These are phyloP conservation scores for Heterotilapia buettikoferi DNA, from an alignment of 2,113 vertebrate genomes.

Conservation along the genomic window DNA sequence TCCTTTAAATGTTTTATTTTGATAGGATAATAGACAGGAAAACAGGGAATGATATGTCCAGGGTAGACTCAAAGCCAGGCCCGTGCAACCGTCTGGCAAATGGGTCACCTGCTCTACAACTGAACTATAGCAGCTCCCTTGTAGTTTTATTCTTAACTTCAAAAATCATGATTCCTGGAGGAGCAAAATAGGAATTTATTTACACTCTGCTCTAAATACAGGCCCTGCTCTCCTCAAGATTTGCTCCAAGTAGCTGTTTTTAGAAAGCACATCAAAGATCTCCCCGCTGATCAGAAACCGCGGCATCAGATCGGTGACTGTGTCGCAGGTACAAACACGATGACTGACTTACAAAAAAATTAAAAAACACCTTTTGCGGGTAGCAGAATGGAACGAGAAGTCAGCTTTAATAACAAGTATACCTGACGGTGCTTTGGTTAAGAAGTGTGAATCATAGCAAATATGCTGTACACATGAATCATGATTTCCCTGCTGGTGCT, in stretches of 20 bases:
- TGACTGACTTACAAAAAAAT: not conserved
- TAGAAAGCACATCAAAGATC: not conserved
- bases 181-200: not conserved
- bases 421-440: not conserved
- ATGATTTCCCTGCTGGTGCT: not conserved
- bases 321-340: not conserved
- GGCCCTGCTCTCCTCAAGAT: not conserved
- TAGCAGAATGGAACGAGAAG: not conserved
- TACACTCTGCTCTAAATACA: not conserved
- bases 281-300: not conserved
- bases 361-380: not conserved
- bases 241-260: not conserved
- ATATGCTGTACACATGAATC: constrained; percentile 30
- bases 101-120: not conserved
- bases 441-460: constrained; percentile 29
- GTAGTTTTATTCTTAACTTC: not conserved
- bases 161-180: not conserved
- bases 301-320: not conserved
- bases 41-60: not conserved
- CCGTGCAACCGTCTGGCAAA: not conserved
- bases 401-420: constrained; percentile 12
- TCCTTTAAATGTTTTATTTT: not conserved
- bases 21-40: not conserved
- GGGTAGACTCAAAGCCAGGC: not conserved
- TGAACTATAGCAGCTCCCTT: not conserved